phyloP scores from a whole-genome alignment of 2,113 vertebrate genomes.

The Nibea coibor region DNA sequence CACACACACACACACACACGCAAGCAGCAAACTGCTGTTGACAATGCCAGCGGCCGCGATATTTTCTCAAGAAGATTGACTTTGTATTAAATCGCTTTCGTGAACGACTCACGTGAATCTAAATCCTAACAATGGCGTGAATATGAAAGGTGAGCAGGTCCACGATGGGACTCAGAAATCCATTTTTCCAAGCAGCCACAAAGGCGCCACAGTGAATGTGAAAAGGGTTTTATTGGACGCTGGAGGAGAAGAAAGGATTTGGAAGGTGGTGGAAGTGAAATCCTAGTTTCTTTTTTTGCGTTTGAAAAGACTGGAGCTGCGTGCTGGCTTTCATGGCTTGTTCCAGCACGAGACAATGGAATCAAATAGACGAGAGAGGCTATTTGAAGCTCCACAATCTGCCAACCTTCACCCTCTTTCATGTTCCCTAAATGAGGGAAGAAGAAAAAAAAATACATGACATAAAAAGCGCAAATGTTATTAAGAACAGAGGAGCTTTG shows the following conservation, averaged over 20 bases:
- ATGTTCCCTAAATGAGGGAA: constrained; percentile 63
- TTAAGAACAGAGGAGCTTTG: constrained; percentile 53
- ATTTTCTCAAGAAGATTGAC: constrained; percentile 11
- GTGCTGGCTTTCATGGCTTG: constrained; percentile 57
- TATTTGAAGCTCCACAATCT: constrained; percentile 62
- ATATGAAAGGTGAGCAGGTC: constrained; percentile 35
- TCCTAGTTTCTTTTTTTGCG: constrained; percentile 29
- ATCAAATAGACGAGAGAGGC: constrained; percentile 46
- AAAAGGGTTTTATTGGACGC: constrained; percentile 37
- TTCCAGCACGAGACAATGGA: constrained; percentile 53
- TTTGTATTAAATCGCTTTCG: constrained; percentile 7
- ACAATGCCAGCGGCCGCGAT: constrained; percentile 14
- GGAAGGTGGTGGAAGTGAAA: constrained; percentile 39
- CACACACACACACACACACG: constrained; percentile 51
- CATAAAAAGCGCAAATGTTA: constrained; percentile 49
- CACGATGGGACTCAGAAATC: too few species aligned
- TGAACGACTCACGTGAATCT: constrained; percentile 40
- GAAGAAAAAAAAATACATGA: neutral
- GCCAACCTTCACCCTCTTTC: constrained; percentile 58
- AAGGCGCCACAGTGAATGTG: constrained; percentile 1
- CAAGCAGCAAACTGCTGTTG: constrained; percentile 24
- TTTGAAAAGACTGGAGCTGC: constrained; percentile 53
- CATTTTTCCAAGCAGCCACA: constrained; percentile 42
- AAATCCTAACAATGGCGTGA: constrained; percentile 27
- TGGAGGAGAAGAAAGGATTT: constrained; percentile 32